These are phyloP conservation scores for Chauna torquata DNA, from an alignment of 2,113 vertebrate species.

Conservation along the genomic window DNA sequence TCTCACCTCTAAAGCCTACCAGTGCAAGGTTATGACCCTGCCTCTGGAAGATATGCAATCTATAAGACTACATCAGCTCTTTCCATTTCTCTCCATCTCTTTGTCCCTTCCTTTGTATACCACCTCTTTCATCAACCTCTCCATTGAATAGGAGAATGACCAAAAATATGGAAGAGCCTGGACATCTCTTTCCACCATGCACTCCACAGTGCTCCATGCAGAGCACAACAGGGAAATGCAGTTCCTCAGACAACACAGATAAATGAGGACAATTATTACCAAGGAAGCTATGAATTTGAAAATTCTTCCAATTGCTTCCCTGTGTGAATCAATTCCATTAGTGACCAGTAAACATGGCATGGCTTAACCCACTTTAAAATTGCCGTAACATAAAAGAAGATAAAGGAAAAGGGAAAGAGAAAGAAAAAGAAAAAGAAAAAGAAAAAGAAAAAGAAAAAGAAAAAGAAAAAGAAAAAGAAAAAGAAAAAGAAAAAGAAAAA, in stretches of 20 bases:
- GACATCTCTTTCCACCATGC: not conserved
- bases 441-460: not conserved
- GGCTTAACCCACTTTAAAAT: not conserved
- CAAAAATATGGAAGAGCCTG: not conserved
- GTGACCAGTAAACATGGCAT: not conserved
- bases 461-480: not conserved
- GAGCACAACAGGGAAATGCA: not conserved
- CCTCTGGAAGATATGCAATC: fast-evolving
- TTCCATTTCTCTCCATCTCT: not conserved
- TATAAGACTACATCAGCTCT: not conserved
- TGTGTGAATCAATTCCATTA: not conserved
- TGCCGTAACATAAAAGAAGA: not conserved
- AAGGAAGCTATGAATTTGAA: not conserved
- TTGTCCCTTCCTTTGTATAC: not conserved
- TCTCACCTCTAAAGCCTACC: not conserved
- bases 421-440: not conserved
- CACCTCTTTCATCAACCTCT: not conserved
- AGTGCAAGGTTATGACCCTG: not conserved
- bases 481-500: not conserved
- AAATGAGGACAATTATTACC: not conserved
- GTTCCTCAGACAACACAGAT: not conserved
- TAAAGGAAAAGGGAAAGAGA: too few relatives aligned
- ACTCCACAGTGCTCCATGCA: not conserved
- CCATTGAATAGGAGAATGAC: not conserved
- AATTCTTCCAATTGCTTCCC: not conserved